These are phyloP conservation scores for Mastomys coucha DNA, from an alignment of 2,113 vertebrate genomes.

Conservation along the genomic window DNA sequence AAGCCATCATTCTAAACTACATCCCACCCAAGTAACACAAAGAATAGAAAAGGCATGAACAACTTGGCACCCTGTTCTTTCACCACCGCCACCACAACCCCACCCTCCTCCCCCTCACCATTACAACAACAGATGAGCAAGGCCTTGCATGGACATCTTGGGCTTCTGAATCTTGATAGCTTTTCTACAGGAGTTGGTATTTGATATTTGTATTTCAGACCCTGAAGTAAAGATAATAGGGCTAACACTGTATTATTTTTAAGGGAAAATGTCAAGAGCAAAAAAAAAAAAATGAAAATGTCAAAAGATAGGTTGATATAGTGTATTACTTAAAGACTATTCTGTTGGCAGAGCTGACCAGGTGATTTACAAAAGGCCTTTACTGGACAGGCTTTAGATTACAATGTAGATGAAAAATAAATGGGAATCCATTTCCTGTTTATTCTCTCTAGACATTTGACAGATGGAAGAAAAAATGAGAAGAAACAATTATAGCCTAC, in stretches of 20 bases:
- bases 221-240: conserved; percentile 85
- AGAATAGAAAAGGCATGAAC: conserved; percentile 44
- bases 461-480: conserved; percentile 80
- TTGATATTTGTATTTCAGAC: conserved; percentile 68
- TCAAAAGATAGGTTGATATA: conserved; percentile 88
- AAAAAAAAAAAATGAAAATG: conserved; percentile 87
- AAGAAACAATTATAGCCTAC: conserved; percentile 82
- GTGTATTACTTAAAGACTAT: conserved; percentile 85
- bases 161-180: conserved; percentile 66
- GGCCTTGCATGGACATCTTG: neutral
- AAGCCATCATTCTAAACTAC: conserved; percentile 69
- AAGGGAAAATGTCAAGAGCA: conserved; percentile 87
- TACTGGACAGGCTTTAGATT: conserved; percentile 86
- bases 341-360: conserved; percentile 87
- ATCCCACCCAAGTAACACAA: conserved; percentile 55
- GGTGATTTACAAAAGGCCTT: conserved; percentile 89
- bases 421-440: conserved; percentile 87
- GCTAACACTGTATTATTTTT: conserved; percentile 86
- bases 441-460: conserved; percentile 86
- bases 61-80: conserved; percentile 37
- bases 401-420: conserved; percentile 89
- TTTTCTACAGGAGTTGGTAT: conserved; percentile 56
- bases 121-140: conserved; percentile 34
- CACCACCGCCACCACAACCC: neutral
- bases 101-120: neutral